Base-by-base conservation (phyloP, 2,113 vertebrate species). In the Lophochroa leadbeateri region DNA sequence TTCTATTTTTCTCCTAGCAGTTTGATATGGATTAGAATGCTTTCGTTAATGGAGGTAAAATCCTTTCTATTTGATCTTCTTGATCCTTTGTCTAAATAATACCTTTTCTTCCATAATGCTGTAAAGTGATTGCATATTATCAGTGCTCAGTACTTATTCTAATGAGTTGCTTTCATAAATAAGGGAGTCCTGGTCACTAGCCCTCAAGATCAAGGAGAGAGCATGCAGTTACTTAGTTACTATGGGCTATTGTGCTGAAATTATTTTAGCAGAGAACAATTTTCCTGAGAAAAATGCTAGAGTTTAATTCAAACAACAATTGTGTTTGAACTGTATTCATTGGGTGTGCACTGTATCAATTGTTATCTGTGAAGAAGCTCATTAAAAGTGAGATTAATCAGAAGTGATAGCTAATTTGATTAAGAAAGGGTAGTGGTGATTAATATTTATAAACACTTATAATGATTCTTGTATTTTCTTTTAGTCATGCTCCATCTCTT, bases 211-310 rank as follows among this genome's bases (percentile, higher is more conserved):
- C 27, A 86, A 89, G 58, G 70, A 47, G 75, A 81, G 31, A 50
- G 21, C 68, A 70, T 75, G 60, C 44, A 43, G 97, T 98, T 98
- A 98, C 98, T 98, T 97, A 96, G 97, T 98, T 98, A 98, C 97
- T 35, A 67, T 82, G 37, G 44, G 17, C 14, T 90, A 57, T 21
- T 83, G 64, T 50, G 52, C 58, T 71, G 44, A 85, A 71, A 58
- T 46, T 64, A 72, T 63, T 52, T 50, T 55, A 49, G 52, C 25
- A 64, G 41, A 58, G 49, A 33, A n/a, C 9, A 39, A 4, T 71
- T 76, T 81, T 72, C 47, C 24, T 19, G 50, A 63, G 31, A 44
- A 61, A 72, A 86, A 65, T 31, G 23, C 19, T 50, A 50, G 31
- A 57, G 18, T 82, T 57, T 35, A 28, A n/a, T 43, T 25, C 35